These are phyloP conservation scores for Brachyopa scutellaris DNA, from an alignment of 2,888 invertebrate species.

Conservation along the genomic window DNA sequence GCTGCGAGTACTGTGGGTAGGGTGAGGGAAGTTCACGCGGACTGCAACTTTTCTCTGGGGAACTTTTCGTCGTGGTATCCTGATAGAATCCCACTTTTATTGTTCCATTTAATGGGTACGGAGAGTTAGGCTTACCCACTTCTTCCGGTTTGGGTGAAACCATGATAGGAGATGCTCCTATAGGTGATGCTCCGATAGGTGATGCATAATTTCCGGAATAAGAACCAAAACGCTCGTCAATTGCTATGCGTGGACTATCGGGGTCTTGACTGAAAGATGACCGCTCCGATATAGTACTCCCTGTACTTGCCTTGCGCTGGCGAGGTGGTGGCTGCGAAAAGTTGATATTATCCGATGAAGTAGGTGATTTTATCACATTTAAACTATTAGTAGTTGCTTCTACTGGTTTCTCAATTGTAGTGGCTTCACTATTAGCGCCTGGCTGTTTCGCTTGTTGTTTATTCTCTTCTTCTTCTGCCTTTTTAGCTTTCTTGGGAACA, in stretches of 20 bases:
- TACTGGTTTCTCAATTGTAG: conserved; percentile 59
- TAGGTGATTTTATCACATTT: conserved; percentile 73
- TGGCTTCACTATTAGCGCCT: background rate
- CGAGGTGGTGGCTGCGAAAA: conserved; percentile 82
- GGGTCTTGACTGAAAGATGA: conserved; percentile 91
- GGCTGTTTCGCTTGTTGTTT: conserved; percentile 73
- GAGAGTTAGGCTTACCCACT: conserved; percentile 84
- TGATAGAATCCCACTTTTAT: conserved; percentile 95
- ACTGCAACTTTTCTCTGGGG: conserved; percentile 92
- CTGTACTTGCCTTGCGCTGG: conserved; percentile 89
- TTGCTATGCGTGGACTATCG: conserved; percentile 87
- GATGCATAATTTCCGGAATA: conserved; percentile 89
- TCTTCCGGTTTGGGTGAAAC: conserved; percentile 89
- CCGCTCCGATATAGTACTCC: conserved; percentile 90
- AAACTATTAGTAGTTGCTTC: conserved; percentile 75
- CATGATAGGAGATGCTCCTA: conserved; percentile 86
- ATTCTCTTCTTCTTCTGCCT: conserved; percentile 83
- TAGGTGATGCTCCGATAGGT: conserved; percentile 84
- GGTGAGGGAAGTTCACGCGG: conserved; percentile 88
- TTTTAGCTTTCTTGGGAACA: conserved; percentile 89
- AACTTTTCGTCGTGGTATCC: conserved; percentile 92
- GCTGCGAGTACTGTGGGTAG: conserved; percentile 84
- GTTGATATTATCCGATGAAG: conserved; percentile 74
- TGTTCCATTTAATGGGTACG: conserved; percentile 90
- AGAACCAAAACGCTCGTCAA: conserved; percentile 84